Base-by-base conservation (phyloP, 1,140 invertebrate genomes). In the Drosophila sproati region DNA sequence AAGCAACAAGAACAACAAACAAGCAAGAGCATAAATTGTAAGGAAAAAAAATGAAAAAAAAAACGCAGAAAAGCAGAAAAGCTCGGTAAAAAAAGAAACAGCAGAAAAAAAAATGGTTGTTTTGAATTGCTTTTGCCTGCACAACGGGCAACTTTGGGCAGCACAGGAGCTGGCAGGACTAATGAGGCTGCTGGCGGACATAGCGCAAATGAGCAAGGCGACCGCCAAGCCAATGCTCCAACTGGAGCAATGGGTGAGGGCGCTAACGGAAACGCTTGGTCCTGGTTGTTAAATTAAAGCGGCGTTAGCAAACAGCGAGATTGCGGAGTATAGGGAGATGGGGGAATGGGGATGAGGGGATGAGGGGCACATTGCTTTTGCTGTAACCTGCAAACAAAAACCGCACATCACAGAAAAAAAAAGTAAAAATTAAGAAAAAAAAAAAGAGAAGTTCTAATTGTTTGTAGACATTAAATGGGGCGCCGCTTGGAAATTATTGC, bases 401-500 rank as follows among this genome's bases (percentile, higher is more conserved):
- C 43, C 37, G 41, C 50, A 20, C 20, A 70, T n/a, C 37, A 45
- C 12, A 47, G 35, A 29, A 52, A 39, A 45, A 51, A 10, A 50
- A 54, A 45, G 47, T 34, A 48, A 55, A 45, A n/a, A 20, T 20
- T 20, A 20, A 52, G 39, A 54, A 54, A 55, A 41, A 29, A 54
- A 43, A 48, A 55, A 54, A 72, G 66, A 76, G 34, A 71, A 76
- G 63, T 82, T 83, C 76, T 82, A 83, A 83, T 82, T 83, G 80
- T 82, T 83, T 82, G 80, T 78, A 81, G 80, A 78, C 80, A 76
- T 78, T 83, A 83, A 83, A 83, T 82, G 80, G 73, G 71, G 55
- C 67, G 72, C 79, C 75, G 69, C 76, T 82, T 82, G 80, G 76
- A 82, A 82, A 82, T 82, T 71, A 78, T 72, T 76, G 69, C 63